Conservation (phyloP, 2,888 invertebrate species). For the Nasonovia ribisnigri region DNA sequence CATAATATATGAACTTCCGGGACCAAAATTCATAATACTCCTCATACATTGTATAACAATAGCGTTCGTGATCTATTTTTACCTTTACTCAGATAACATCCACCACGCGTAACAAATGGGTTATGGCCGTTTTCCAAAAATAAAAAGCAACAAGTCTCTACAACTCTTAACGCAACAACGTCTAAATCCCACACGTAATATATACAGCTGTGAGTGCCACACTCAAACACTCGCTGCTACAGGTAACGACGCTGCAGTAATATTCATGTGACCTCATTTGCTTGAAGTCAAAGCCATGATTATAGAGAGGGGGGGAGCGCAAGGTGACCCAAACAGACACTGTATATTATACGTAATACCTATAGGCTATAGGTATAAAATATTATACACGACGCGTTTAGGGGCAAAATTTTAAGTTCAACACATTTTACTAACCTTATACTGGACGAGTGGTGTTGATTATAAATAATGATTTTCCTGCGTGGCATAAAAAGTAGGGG, state of each 20-base stretch:
- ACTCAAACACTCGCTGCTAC: background rate
- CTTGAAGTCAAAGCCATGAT: background rate
- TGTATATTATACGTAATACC: background rate
- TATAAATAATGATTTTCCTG: background rate
- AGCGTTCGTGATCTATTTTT: background rate
- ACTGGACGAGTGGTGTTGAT: background rate
- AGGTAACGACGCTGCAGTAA: background rate
- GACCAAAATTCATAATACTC: background rate
- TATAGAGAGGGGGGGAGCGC: background rate
- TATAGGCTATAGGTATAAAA: background rate
- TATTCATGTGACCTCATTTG: background rate
- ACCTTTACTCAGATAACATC: background rate
- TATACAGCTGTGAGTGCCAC: background rate
- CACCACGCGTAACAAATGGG: background rate
- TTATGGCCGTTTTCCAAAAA: constrained; percentile 37
- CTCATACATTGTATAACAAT: background rate
- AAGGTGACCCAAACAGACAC: background rate
- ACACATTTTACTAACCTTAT: too few relatives aligned
- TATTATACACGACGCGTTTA: background rate
- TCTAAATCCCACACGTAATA: constrained; percentile 11
- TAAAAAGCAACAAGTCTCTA: background rate
- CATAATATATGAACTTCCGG: background rate
- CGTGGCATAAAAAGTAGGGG: background rate
- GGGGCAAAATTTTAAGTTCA: background rate
- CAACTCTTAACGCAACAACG: background rate